These are phyloP conservation scores for Calidris pygmaea DNA, from an alignment of 2,113 vertebrate genomes.

Conservation along the genomic window DNA sequence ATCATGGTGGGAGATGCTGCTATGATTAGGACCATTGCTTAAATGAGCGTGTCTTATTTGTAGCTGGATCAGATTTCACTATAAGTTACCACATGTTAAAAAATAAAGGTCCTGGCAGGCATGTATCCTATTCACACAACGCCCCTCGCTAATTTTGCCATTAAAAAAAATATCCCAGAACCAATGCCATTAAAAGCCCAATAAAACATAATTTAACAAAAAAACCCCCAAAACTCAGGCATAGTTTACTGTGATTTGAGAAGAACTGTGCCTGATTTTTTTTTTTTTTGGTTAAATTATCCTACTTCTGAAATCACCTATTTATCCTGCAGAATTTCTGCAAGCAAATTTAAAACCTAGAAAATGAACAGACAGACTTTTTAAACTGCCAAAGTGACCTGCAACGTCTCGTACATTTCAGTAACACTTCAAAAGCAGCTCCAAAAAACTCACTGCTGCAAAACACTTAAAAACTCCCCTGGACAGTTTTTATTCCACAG, in stretches of 20 bases:
- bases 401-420: neutral
- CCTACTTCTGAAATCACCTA: neutral
- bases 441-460: neutral
- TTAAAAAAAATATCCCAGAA: slow-evolving; percentile 28
- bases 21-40: neutral
- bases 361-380: neutral
- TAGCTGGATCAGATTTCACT: slow-evolving; percentile 52
- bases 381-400: neutral
- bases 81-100: slow-evolving; percentile 64
- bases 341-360: neutral
- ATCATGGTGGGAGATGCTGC: neutral
- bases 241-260: neutral
- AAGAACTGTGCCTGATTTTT: neutral
- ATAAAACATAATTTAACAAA: neutral
- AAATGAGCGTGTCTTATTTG: slow-evolving; percentile 53
- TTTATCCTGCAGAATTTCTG: neutral
- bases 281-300: neutral
- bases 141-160: slow-evolving; percentile 35
- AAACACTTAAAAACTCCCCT: neutral
- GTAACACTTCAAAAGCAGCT: neutral
- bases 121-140: slow-evolving; percentile 10
- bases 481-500: neutral
- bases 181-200: slow-evolving; percentile 25
- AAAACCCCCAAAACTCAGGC: neutral
- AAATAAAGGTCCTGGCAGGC: slow-evolving; percentile 62